Conservation (phyloP, 1,140 invertebrate species). For the Augochlora pura region DNA sequence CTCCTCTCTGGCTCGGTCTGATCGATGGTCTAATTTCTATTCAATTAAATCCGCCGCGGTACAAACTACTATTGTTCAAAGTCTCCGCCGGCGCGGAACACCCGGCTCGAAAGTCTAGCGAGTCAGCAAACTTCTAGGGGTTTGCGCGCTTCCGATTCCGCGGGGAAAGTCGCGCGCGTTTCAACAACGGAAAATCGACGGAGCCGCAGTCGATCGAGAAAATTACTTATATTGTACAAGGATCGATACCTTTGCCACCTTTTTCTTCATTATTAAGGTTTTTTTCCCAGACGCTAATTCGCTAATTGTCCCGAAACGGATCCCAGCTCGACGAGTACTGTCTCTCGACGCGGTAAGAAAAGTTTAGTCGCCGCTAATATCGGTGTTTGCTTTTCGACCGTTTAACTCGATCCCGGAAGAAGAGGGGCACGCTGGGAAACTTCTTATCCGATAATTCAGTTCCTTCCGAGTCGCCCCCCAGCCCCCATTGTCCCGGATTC, state of each 20-base stretch:
- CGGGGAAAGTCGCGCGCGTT: background rate
- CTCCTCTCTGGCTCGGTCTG: constrained; percentile 27
- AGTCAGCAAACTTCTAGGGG: constrained; percentile 34
- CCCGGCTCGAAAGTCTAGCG: constrained; percentile 12
- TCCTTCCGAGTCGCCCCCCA: background rate
- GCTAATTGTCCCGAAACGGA: no score
- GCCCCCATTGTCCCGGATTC: background rate
- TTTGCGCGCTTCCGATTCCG: constrained; percentile 1
- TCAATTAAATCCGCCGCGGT: constrained; percentile 44
- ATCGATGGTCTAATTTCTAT: constrained; percentile 51
- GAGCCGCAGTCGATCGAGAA: no score
- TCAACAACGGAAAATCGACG: background rate
- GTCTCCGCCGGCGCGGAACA: background rate
- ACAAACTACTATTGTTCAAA: constrained; percentile 42
- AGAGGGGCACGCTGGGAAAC: background rate
- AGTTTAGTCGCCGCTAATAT: background rate
- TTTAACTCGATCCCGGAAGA: background rate
- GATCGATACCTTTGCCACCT: no score
- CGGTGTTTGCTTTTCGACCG: background rate
- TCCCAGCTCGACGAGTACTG: no score
- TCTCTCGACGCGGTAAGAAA: no score
- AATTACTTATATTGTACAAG: no score
- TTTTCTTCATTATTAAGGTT: no score
- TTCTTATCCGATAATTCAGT: background rate
- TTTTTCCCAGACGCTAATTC: no score